These are phyloP conservation scores for Percina caprodes DNA, from an alignment of 2,113 vertebrate genomes.

Conservation along the genomic window DNA sequence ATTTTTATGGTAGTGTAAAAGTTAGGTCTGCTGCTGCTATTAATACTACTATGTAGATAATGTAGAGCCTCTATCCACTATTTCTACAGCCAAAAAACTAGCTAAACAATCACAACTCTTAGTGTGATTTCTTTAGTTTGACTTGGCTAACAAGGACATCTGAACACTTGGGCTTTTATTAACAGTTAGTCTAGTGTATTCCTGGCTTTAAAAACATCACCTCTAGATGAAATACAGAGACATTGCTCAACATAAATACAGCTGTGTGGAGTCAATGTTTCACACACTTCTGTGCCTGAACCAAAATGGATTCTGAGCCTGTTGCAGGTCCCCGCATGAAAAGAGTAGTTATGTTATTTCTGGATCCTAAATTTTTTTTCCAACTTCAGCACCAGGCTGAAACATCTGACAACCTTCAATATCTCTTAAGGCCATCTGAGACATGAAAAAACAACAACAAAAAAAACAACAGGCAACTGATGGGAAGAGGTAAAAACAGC, in stretches of 20 bases:
- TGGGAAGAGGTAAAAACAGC: conserved; percentile 52
- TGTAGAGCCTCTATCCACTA: not conserved
- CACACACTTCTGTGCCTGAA: conserved; percentile 3
- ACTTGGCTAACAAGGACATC: not conserved
- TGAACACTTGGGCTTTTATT: not conserved
- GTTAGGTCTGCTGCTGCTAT: not conserved
- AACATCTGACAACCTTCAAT: conserved; percentile 24
- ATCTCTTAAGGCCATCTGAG: not conserved
- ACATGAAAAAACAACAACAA: not conserved
- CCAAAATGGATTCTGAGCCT: conserved; percentile 22
- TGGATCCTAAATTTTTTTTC: not conserved
- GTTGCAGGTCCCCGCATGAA: conserved; percentile 21
- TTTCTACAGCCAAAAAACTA: not conserved
- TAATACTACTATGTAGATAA: not conserved
- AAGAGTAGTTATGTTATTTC: not conserved
- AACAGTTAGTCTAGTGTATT: not conserved
- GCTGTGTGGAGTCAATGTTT: conserved; percentile 35
- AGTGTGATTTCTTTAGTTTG: not conserved
- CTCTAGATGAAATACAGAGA: conserved; percentile 55
- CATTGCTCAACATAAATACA: conserved; percentile 59
- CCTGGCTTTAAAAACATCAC: conserved; percentile 18
- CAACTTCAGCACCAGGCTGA: conserved; percentile 13
- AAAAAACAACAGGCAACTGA: conserved; percentile 23
- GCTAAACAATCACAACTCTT: not conserved
- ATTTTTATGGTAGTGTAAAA: not conserved